phyloP scores from a whole-genome alignment of 2,797 vertebrate genomes.

The Pogoniulus pusillus region DNA sequence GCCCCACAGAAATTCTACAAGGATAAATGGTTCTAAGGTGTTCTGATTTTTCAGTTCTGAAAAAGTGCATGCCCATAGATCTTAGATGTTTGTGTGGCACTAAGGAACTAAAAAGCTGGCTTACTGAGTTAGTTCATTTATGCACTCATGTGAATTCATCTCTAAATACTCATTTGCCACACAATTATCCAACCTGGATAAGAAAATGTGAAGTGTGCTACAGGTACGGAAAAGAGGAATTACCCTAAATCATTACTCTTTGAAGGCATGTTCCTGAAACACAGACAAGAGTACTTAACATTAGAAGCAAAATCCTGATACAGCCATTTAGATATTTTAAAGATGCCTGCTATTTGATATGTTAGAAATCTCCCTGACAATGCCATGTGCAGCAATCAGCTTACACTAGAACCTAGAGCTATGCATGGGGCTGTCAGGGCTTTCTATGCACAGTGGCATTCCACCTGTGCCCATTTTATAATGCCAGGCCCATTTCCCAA shows the following conservation, averaged over 20 bases:
- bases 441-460: not conserved
- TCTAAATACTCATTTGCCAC: not conserved
- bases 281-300: not conserved
- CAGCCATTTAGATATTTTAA: not conserved
- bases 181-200: not conserved
- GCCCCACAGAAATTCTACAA: too few relatives aligned
- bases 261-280: not conserved
- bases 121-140: not conserved
- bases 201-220: not conserved
- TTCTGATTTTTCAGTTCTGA: not conserved
- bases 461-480: not conserved
- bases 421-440: not conserved
- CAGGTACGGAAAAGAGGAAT: not conserved
- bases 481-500: not conserved
- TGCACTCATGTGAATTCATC: not conserved
- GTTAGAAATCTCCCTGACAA: not conserved
- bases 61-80: accelerated
- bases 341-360: not conserved
- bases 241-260: not conserved
- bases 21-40: not conserved
- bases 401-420: not conserved
- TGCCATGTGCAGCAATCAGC: not conserved
- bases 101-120: not conserved
- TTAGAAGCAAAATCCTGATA: not conserved
- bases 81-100: not conserved